phyloP scores from a whole-genome alignment of 2,797 vertebrate genomes.

The Neostethus bicornis region DNA sequence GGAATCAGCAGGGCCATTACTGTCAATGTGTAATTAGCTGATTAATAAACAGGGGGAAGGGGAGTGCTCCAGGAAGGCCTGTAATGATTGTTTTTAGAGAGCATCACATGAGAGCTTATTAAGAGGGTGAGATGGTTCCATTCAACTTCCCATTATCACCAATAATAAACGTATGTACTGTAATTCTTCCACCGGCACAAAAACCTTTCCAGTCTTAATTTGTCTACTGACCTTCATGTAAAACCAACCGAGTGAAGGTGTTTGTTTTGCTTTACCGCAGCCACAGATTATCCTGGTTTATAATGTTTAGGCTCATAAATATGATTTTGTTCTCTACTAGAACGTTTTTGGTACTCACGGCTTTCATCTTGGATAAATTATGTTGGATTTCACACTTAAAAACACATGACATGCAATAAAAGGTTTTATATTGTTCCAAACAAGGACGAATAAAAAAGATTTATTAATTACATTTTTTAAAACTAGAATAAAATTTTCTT shows the following conservation, averaged over 20 bases:
- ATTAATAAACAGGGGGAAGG: constrained; percentile 84
- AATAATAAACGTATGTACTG: constrained; percentile 64
- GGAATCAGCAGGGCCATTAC: constrained; percentile 85
- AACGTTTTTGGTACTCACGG: too few relatives aligned
- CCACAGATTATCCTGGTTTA: constrained; percentile 17
- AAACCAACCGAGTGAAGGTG: constrained; percentile 46
- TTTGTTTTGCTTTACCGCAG: constrained; percentile 29
- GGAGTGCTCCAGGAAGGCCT: constrained; percentile 74
- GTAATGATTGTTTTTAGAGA: constrained; percentile 84
- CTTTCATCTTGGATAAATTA: too few relatives aligned
- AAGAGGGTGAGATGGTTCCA: constrained; percentile 75
- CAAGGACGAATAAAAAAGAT: too few relatives aligned
- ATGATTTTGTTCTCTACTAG: not conserved
- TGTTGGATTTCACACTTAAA: too few relatives aligned
- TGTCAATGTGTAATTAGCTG: constrained; percentile 88
- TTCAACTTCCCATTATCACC: constrained; percentile 76
- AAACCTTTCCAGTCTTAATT: constrained; percentile 57
- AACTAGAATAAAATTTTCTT: too few relatives aligned
- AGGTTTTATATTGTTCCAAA: too few relatives aligned
- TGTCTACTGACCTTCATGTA: constrained; percentile 68
- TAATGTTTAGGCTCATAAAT: constrained; percentile 25
- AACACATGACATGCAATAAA: too few relatives aligned
- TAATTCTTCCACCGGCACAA: constrained; percentile 65
- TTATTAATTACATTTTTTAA: too few relatives aligned
- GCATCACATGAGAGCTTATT: constrained; percentile 81